phyloP scores from a whole-genome alignment of 2,113 vertebrate genomes.

The Oreotrochilus melanogaster region DNA sequence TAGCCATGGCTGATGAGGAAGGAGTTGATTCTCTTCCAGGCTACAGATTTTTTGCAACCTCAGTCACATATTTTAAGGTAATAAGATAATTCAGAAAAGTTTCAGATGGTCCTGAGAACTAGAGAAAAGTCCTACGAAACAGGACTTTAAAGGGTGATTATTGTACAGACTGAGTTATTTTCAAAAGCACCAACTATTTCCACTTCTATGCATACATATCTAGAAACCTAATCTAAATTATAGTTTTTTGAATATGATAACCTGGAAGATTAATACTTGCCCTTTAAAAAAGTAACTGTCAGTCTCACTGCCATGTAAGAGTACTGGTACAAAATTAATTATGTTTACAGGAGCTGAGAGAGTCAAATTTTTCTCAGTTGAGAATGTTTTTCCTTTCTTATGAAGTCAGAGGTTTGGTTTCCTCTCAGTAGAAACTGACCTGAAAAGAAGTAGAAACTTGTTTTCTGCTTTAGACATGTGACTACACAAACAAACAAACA shows the following conservation, averaged over 20 bases:
- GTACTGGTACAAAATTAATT: background rate
- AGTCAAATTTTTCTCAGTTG: background rate
- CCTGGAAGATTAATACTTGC: background rate
- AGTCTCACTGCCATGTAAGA: fast-evolving
- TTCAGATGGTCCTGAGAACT: background rate
- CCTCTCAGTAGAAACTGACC: background rate
- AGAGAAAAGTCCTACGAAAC: background rate
- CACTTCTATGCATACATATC: background rate
- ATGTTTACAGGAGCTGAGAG: background rate
- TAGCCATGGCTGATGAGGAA: background rate
- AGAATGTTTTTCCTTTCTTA: background rate
- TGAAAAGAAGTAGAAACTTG: background rate
- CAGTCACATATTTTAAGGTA: background rate
- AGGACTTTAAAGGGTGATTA: background rate
- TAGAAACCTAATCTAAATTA: background rate
- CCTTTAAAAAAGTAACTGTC: background rate
- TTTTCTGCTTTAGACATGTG: background rate
- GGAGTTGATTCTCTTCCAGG: background rate
- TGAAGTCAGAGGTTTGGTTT: background rate
- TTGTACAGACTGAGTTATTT: background rate
- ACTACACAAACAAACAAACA: background rate
- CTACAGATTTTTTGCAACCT: background rate
- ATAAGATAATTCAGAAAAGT: background rate
- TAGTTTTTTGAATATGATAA: background rate
- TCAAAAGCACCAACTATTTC: background rate